Evolutionary conservation across 2,113 vertebrate genomes (phyloP), one percentile per base, ranked within the genome.

Genomic region (Apeltes quadracus): DNA sequence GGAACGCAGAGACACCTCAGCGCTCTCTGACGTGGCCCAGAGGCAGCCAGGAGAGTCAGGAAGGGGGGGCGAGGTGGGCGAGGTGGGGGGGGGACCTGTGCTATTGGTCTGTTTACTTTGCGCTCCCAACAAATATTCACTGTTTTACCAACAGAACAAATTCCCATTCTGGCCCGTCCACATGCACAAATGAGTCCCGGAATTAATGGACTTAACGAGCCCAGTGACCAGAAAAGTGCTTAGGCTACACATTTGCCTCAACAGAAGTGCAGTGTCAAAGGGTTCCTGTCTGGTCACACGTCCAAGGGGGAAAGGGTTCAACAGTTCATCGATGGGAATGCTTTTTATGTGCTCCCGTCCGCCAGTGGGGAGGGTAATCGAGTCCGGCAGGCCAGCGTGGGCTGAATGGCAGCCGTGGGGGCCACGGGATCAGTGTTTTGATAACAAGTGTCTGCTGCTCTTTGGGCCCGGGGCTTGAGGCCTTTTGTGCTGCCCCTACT

Each of bases 131-230:
- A 93, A 92, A 93, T 93, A 93, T 94, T 92, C 88, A 16, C 67
- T 89, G 92, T 94, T 94, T 93, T 93, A 93, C 92, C 88, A 94
- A 92, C 93, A 92, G 92, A 91, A 92, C 86, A 92, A 93, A 94
- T 92, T 95, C 91, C 89, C 89, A 85, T 90, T 93, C 88, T 92
- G 86, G 84, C 83, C 88, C 89, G 82, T 90, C 83, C 81, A 78
- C 84, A 71, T 83, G 73, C 81, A 88, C 92, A 91, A 94, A 94
- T 93, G 93, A 90, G 92, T 93, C 88, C 88, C 65, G 92, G 92
- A 95, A 94, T 90, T 93, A 94, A 95, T 92, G 86, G 90, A 86
- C 88, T 93, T 93, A 93, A 93, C 87, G 82, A 92, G 89, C 79
- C 64, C 83, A 84, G 87, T 91, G 91, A 92, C 90, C 91, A 92